Conservation (phyloP, 2,888 invertebrate genomes). For the Conops quadrifasciatus region DNA sequence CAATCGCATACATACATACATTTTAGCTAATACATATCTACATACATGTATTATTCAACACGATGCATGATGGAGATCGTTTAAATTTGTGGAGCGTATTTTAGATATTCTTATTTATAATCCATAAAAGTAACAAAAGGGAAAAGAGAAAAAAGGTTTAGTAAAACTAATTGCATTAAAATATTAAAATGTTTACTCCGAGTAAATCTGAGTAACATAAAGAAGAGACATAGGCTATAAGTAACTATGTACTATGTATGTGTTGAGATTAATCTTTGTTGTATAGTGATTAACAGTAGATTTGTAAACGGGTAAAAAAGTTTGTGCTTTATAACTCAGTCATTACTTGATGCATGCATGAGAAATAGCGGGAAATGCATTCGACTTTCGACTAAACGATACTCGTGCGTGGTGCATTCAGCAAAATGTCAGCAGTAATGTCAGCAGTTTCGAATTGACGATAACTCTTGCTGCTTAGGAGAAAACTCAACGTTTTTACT, state of each 20-base stretch:
- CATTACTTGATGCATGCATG: too few relatives aligned
- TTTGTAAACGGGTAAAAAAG: conserved; percentile 27
- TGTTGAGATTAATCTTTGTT: conserved; percentile 8
- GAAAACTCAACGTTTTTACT: too few relatives aligned
- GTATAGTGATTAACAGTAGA: conserved; percentile 6
- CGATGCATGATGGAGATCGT: conserved; percentile 11
- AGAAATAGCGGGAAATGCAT: not conserved
- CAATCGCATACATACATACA: conserved; percentile 35
- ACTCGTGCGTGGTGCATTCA: too few relatives aligned
- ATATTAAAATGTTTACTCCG: not conserved
- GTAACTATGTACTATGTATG: not conserved
- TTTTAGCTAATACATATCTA: conserved; percentile 40
- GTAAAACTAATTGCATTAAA: too few relatives aligned
- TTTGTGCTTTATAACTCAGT: not conserved
- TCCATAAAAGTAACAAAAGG: conserved; percentile 56
- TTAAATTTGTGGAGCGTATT: conserved; percentile 66
- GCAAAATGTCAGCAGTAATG: too few relatives aligned
- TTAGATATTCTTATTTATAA: conserved; percentile 78
- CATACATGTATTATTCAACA: conserved; percentile 23
- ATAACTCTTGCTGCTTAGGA: too few relatives aligned
- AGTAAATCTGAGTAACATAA: not conserved
- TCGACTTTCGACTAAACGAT: not conserved
- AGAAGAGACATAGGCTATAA: not conserved
- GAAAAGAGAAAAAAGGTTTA: too few relatives aligned
- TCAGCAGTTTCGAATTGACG: too few relatives aligned